A percentile compares a stretch with the other conserved stretches of the same genome.
These are phyloP conservation scores for Lissocephala sabroskyi DNA, from an alignment of 2,888 invertebrate genomes.

Conservation along the genomic window DNA sequence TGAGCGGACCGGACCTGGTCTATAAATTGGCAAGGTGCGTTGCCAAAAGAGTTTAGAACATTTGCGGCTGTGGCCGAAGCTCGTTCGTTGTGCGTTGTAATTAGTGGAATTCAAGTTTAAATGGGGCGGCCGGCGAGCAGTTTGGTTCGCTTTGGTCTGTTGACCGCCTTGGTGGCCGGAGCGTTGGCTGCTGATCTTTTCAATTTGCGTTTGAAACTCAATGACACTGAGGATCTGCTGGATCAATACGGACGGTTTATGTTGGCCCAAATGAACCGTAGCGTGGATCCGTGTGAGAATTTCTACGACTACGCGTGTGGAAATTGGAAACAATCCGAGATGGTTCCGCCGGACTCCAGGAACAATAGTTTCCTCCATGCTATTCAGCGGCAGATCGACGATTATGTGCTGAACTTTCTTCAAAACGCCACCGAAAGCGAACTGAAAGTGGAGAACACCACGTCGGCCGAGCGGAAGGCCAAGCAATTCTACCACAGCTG, in stretches of 20 bases:
- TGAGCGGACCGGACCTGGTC: constrained; percentile 27
- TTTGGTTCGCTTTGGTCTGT: constrained; percentile 20
- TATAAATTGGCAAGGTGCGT: constrained; percentile 48
- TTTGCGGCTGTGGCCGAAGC: constrained; percentile 30
- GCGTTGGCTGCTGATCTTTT: constrained; percentile 31
- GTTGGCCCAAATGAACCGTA: constrained; percentile 57
- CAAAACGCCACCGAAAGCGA: constrained; percentile 42
- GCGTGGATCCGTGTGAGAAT: constrained; percentile 66
- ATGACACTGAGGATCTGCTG: constrained; percentile 56
- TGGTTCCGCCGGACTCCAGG: constrained; percentile 38
- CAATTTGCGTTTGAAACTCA: constrained; percentile 32
- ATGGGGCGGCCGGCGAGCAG: constrained; percentile 21
- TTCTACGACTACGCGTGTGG: constrained; percentile 68
- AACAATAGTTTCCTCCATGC: constrained; percentile 55
- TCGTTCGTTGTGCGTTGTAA: too few species aligned
- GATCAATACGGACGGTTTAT: constrained; percentile 55
- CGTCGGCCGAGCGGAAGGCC: constrained; percentile 54
- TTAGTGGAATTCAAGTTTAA: constrained; percentile 20
- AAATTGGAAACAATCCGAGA: constrained; percentile 50
- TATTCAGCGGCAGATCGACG: constrained; percentile 56
- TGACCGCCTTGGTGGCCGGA: constrained; percentile 35
- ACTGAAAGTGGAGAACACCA: constrained; percentile 21
- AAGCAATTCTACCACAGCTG: constrained; percentile 57
- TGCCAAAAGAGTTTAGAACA: constrained; percentile 55
- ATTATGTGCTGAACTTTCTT: constrained; percentile 42